Conservation (phyloP, 2,888 invertebrate genomes). For the Apamea crenata region DNA sequence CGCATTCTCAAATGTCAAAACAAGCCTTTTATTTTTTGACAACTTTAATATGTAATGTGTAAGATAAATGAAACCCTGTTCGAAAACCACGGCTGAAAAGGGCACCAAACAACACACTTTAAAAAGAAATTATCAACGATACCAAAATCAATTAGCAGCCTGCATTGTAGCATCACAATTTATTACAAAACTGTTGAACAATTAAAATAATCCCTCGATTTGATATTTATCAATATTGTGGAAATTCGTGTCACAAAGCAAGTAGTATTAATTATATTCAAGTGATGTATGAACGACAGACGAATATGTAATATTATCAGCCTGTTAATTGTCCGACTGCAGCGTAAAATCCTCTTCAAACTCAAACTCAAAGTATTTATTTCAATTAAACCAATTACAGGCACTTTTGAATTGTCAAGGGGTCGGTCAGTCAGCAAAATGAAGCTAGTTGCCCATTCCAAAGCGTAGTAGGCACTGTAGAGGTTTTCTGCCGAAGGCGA, state of each 20-base stretch:
- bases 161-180: slow-evolving; percentile 6
- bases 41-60: too few relatives aligned
- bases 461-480: too few relatives aligned
- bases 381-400: too few relatives aligned
- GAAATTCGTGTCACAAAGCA: background rate
- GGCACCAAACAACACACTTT: background rate
- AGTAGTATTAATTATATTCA: background rate
- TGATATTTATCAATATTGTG: slow-evolving; percentile 23
- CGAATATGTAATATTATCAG: background rate
- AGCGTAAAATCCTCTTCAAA: background rate
- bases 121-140: slow-evolving; percentile 7
- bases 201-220: slow-evolving; percentile 29
- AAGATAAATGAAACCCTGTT: background rate
- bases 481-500: too few relatives aligned
- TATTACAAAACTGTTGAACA: slow-evolving; percentile 13
- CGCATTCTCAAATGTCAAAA: too few relatives aligned
- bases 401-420: too few relatives aligned
- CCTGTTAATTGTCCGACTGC: background rate
- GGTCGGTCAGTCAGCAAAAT: too few relatives aligned
- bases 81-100: background rate
- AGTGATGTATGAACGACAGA: background rate
- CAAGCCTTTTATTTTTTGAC: too few relatives aligned
- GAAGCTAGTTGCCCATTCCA: too few relatives aligned
- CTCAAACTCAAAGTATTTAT: too few relatives aligned
- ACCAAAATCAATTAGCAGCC: slow-evolving; percentile 23